phyloP scores from a whole-genome alignment of 2,888 invertebrate genomes.

The Scrobipalpa costella region DNA sequence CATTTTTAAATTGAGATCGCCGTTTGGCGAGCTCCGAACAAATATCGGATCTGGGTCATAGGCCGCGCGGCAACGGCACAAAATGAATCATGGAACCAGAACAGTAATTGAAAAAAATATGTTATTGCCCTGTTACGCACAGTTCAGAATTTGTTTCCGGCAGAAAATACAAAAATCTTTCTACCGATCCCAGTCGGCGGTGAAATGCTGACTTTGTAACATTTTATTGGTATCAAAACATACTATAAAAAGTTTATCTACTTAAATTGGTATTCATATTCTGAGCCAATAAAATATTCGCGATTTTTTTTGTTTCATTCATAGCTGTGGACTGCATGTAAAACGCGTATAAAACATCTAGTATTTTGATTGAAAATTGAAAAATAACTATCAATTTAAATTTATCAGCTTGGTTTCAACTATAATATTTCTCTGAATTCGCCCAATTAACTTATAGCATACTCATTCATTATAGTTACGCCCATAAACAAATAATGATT shows the following conservation, averaged over 20 bases:
- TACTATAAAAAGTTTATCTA: background rate
- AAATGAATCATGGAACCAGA: constrained; percentile 75
- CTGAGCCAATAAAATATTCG: background rate
- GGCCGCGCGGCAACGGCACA: constrained; percentile 49
- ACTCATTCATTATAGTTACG: too few species aligned
- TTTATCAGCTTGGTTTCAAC: too few species aligned
- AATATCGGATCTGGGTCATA: constrained; percentile 69
- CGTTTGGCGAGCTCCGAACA: constrained; percentile 60
- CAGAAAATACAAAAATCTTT: constrained; percentile 33
- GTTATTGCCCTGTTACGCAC: constrained; percentile 69
- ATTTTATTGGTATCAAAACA: constrained; percentile 2
- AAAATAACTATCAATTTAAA: too few species aligned
- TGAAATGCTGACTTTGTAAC: background rate
- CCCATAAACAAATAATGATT: too few species aligned
- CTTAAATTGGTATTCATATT: background rate
- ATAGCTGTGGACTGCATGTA: too few species aligned
- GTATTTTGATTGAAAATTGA: too few species aligned
- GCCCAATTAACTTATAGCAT: too few species aligned
- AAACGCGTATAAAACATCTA: too few species aligned
- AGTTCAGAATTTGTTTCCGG: constrained; percentile 49
- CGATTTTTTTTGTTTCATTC: background rate
- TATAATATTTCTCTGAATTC: too few species aligned
- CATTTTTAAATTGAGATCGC: constrained; percentile 45
- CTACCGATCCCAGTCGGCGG: constrained; percentile 34
- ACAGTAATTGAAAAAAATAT: constrained; percentile 77